Conservation (phyloP, 1,140 invertebrate genomes). For the Hestina assimilis region DNA sequence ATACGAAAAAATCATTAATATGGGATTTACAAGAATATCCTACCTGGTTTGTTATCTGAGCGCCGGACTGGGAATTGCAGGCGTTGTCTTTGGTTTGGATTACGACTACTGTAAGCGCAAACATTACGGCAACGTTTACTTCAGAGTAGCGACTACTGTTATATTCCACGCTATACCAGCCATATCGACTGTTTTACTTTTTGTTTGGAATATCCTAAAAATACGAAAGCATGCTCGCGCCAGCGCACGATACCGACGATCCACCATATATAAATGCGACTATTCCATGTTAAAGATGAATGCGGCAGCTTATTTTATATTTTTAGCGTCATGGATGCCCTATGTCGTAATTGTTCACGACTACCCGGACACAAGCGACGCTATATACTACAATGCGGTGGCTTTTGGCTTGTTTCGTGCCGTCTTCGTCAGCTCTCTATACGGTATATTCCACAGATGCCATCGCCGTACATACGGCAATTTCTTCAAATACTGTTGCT, state of each 20-base stretch:
- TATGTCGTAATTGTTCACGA: conserved; percentile 80
- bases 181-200: conserved; percentile 77
- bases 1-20: conserved; percentile 75
- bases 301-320: conserved; percentile 82
- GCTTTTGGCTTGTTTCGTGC: conserved; percentile 86
- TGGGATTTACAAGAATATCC: conserved; percentile 22
- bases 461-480: conserved; percentile 88
- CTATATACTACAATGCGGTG: conserved; percentile 81
- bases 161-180: conserved; percentile 80
- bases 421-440: conserved; percentile 83
- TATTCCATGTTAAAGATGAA: conserved; percentile 82
- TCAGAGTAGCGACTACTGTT: conserved; percentile 77
- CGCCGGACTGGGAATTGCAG: conserved; percentile 26
- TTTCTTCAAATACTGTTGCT: conserved; percentile 90
- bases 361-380: conserved; percentile 74
- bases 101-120: conserved; percentile 83
- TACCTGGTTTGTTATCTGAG: conserved; percentile 26
- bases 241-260: conserved; percentile 81
- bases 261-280: conserved; percentile 82
- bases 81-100: conserved; percentile 40
- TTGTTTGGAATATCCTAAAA: no score
- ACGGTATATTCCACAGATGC: conserved; percentile 82
- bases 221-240: conserved; percentile 66
- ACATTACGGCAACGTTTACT: conserved; percentile 65
- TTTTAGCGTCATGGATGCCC: conserved; percentile 84